These are phyloP conservation scores for Thecophora atra DNA, from an alignment of 2,888 invertebrate species.

Conservation along the genomic window DNA sequence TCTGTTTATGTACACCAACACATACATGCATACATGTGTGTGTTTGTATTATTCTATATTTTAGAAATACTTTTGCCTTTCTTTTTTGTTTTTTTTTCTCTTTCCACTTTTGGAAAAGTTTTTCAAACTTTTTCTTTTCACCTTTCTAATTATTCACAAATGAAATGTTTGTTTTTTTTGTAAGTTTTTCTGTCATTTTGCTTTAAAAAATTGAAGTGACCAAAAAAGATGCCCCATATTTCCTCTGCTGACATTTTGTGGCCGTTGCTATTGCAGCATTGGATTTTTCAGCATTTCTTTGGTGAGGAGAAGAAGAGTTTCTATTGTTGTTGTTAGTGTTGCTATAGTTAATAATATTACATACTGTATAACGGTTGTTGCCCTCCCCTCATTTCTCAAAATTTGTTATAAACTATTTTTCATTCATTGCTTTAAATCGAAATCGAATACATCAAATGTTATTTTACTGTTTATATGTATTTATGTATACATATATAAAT, in stretches of 20 bases:
- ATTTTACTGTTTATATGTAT: background rate
- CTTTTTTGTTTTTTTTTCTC: constrained; percentile 48
- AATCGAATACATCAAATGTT: background rate
- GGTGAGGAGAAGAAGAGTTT: background rate
- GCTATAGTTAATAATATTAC: constrained; percentile 1
- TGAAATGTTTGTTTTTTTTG: constrained; percentile 6
- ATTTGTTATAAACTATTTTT: constrained; percentile 21
- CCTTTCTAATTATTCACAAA: constrained; percentile 16
- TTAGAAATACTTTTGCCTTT: constrained; percentile 39
- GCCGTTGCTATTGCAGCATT: background rate
- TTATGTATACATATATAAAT: background rate
- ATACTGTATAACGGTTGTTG: background rate
- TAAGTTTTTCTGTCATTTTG: constrained; percentile 37
- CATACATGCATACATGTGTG: constrained; percentile 16
- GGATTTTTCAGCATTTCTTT: background rate
- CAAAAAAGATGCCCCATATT: constrained; percentile 8
- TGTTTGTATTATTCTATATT: constrained; percentile 20
- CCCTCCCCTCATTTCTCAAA: background rate
- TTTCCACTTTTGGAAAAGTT: too few relatives aligned
- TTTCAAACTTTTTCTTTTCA: constrained; percentile 7
- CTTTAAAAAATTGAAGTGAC: constrained; percentile 15
- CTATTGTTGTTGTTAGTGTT: constrained; percentile 7
- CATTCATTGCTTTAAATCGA: constrained; percentile 14
- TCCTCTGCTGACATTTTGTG: constrained; percentile 24
- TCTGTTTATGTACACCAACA: constrained; percentile 47